phyloP scores from a whole-genome alignment of 1,140 invertebrate species.

The Panonychus citri region DNA sequence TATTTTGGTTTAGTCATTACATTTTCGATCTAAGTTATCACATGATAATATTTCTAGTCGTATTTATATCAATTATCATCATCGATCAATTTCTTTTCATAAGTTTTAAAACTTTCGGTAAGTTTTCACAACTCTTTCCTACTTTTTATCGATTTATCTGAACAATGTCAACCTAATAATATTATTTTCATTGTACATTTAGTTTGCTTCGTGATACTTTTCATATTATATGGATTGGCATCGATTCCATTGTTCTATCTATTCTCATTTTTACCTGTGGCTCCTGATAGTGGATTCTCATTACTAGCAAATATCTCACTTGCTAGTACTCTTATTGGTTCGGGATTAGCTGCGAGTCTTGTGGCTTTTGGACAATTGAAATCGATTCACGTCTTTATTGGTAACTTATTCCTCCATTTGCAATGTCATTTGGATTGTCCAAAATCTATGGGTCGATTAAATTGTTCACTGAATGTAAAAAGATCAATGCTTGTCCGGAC shows the following conservation, averaged over 20 bases:
- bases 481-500: not conserved
- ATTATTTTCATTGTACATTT: not conserved
- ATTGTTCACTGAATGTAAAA: not conserved
- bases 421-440: not conserved
- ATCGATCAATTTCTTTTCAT: not conserved
- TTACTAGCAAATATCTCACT: not conserved
- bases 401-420: not conserved
- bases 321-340: not conserved
- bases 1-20: slow-evolving; percentile 12
- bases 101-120: too few species aligned
- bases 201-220: not conserved
- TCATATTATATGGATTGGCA: not conserved
- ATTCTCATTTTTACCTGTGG: not conserved
- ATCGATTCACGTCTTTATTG: not conserved
- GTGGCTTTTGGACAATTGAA: too few species aligned
- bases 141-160: too few species aligned
- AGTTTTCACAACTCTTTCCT: too few species aligned
- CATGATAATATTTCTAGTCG: slow-evolving; percentile 1
- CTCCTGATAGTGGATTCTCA: not conserved
- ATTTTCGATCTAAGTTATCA: slow-evolving; percentile 9
- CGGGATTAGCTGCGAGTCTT: not conserved
- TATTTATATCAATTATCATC: slow-evolving; percentile 8
- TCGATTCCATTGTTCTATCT: not conserved
- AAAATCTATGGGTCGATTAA: too few species aligned
- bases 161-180: too few species aligned